Evolutionary conservation across 2,113 vertebrate genomes (phyloP).

Genomic region (Paramisgurnus dabryanus): DNA sequence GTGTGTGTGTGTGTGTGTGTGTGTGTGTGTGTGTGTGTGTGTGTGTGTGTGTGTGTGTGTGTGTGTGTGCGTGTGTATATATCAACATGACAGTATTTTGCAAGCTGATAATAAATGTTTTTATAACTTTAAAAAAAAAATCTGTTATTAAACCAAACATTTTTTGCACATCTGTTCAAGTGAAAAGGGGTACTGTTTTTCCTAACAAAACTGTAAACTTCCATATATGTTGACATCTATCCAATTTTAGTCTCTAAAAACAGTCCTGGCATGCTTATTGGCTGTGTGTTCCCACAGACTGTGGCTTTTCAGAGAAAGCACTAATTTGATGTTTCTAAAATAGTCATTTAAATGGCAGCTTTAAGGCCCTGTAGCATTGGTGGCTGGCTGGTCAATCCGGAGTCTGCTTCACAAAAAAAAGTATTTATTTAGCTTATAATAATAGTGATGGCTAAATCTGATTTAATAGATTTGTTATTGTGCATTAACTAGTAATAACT

Average conservation of each 20-base stretch:
- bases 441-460: background rate
- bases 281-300: conserved; percentile 45
- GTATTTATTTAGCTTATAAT: background rate
- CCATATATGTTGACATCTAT: background rate
- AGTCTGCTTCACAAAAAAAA: conserved; percentile 41
- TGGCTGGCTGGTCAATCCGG: conserved; percentile 36
- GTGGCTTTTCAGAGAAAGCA: conserved; percentile 54
- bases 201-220: background rate
- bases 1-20: background rate
- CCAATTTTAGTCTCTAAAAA: conserved; percentile 25
- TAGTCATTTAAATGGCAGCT: conserved; percentile 53
- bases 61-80: background rate
- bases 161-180: background rate
- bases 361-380: conserved; percentile 17
- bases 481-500: background rate
- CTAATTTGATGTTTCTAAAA: conserved; percentile 55
- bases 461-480: background rate
- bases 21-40: conserved; percentile 5
- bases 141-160: background rate
- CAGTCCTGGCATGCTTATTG: conserved; percentile 38
- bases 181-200: background rate
- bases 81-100: background rate
- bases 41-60: conserved; percentile 5
- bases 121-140: background rate
- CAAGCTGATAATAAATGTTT: too few relatives aligned